Evolutionary conservation across 2,797 vertebrate species (phyloP).

Genomic region (Euphonia xanthogaster): DNA sequence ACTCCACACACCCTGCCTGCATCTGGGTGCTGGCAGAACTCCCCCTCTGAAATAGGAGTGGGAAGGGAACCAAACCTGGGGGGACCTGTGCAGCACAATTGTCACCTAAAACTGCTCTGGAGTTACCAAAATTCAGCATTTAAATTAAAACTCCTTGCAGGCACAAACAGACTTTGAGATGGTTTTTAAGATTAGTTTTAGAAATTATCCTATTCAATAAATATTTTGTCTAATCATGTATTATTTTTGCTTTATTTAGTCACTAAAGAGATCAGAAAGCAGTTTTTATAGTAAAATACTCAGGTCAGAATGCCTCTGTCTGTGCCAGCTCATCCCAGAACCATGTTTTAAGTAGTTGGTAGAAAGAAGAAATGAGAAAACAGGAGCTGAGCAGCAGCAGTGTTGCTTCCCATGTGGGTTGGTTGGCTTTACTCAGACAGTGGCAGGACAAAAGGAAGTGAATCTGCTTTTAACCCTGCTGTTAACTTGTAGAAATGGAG

Average conservation of each 20-base stretch:
- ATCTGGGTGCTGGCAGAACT: not conserved
- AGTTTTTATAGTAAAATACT: not conserved
- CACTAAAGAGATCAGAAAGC: not conserved
- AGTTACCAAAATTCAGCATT: not conserved
- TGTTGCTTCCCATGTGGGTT: not conserved
- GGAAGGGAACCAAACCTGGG: not conserved
- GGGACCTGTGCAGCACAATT: not conserved
- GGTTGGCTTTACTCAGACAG: not conserved
- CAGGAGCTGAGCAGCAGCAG: not conserved
- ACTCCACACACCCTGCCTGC: rapidly evolving
- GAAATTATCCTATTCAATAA: not conserved
- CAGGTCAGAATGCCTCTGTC: not conserved
- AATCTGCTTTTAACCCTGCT: not conserved
- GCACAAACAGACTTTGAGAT: not conserved
- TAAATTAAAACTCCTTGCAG: not conserved
- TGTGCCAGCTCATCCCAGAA: not conserved
- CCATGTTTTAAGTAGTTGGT: not conserved
- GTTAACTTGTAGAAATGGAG: not conserved
- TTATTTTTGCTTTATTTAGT: not conserved
- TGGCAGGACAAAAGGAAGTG: not conserved
- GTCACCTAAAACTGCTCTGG: not conserved
- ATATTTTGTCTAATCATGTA: not conserved
- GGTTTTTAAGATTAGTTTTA: not conserved
- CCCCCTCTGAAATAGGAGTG: not conserved
- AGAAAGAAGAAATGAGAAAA: not conserved